Conservation (phyloP, 2,888 invertebrate species). For the Rhodophaea formosa region DNA sequence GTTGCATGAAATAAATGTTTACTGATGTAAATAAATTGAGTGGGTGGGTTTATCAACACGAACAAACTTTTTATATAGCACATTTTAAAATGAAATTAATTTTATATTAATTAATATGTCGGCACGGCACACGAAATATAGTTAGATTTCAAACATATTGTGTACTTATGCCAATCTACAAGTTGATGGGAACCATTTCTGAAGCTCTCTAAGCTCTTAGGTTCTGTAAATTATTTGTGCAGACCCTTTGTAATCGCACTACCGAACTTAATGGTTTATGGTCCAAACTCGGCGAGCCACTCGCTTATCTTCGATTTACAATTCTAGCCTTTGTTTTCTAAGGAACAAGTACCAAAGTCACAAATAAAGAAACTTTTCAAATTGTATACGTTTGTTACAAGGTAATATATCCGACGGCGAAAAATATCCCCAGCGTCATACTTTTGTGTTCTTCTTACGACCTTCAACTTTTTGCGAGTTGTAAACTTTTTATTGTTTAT, state of each 20-base stretch:
- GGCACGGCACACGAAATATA: too few species aligned
- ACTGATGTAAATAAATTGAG: too few species aligned
- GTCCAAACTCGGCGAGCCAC: neutral
- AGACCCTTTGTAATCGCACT: conserved; percentile 4
- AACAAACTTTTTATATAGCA: too few species aligned
- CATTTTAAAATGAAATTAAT: too few species aligned
- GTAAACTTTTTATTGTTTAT: neutral
- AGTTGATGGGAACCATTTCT: neutral
- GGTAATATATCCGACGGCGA: conserved; percentile 1
- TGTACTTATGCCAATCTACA: neutral
- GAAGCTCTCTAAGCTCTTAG: neutral
- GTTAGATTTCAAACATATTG: neutral
- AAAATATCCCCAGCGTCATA: conserved; percentile 7
- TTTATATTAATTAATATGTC: too few species aligned
- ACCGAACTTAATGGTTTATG: conserved; percentile 10
- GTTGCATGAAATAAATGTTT: too few species aligned
- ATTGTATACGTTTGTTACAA: conserved; percentile 5
- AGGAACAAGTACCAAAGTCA: conserved; percentile 5
- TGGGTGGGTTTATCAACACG: too few species aligned
- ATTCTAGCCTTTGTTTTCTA: neutral
- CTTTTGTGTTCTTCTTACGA: conserved; percentile 6
- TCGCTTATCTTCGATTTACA: neutral
- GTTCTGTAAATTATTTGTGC: neutral
- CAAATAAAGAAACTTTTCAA: conserved; percentile 12
- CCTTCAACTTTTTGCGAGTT: conserved; percentile 7